Conservation (phyloP, 2,113 vertebrate species). For the Halichoeres trimaculatus region DNA sequence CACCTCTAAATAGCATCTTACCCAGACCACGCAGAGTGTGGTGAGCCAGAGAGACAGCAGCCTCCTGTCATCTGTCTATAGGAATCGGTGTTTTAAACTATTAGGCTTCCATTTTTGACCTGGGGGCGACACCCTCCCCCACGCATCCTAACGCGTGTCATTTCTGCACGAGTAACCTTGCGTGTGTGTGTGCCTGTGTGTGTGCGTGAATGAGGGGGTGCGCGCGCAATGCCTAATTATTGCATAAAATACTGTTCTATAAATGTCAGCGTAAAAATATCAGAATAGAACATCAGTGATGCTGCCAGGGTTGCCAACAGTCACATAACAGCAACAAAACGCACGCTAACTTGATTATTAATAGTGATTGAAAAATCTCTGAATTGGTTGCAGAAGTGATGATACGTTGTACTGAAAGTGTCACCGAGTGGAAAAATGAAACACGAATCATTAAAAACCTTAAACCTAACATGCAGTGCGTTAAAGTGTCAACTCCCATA, state of each 20-base stretch:
- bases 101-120: conserved; percentile 57
- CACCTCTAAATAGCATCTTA: neutral
- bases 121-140: conserved; percentile 42
- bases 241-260: conserved; percentile 22
- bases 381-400: neutral
- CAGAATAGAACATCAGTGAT: neutral
- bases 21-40: conserved; percentile 3
- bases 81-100: conserved; percentile 59
- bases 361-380: no score
- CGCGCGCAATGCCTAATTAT: conserved; percentile 16
- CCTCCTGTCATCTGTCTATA: conserved; percentile 66
- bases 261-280: conserved; percentile 9
- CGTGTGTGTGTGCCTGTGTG: conserved; percentile 5
- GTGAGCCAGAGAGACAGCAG: conserved; percentile 42
- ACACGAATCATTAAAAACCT: neutral
- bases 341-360: neutral
- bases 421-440: neutral
- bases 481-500: conserved; percentile 55
- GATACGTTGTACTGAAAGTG: neutral
- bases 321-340: neutral
- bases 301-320: neutral
- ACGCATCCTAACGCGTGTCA: conserved; percentile 56
- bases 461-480: conserved; percentile 32
- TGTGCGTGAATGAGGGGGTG: conserved; percentile 4
- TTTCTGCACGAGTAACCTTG: conserved; percentile 54